Percentiles rank a stretch among this genome's conserved stretches.
phyloP scores from a whole-genome alignment of 2,797 vertebrate genomes.

The Limnodromus scolopaceus region DNA sequence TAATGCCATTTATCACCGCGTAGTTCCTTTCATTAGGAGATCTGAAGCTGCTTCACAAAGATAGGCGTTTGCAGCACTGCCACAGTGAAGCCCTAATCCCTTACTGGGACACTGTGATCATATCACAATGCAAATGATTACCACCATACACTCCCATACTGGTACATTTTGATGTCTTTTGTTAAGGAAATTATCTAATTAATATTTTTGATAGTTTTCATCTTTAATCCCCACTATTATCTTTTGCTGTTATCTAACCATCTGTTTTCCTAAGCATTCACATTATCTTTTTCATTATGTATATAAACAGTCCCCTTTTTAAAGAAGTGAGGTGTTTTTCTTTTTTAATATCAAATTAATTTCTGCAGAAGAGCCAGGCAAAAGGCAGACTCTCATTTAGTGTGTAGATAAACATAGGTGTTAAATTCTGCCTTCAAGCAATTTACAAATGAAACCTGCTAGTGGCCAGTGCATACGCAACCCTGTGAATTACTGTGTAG shows the following conservation, averaged over 20 bases:
- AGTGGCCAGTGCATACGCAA: not conserved
- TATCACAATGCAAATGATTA: constrained; percentile 40
- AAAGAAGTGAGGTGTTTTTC: not conserved
- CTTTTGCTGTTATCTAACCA: not conserved
- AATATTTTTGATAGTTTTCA: constrained; percentile 49
- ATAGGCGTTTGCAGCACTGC: not conserved
- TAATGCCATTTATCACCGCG: constrained; percentile 37
- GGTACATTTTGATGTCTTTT: constrained; percentile 27
- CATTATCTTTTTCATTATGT: not conserved
- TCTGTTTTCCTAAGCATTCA: not conserved
- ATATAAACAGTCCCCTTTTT: not conserved
- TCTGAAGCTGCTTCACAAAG: constrained; percentile 49
- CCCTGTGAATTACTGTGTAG: not conserved
- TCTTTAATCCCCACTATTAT: constrained; percentile 31
- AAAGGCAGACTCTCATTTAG: not conserved
- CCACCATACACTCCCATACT: not conserved
- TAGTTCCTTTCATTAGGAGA: constrained; percentile 48
- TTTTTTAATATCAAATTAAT: not conserved
- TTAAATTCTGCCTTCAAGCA: not conserved
- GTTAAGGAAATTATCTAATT: constrained; percentile 43
- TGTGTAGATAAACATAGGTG: not conserved
- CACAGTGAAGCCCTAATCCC: not conserved
- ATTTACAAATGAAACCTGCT: not conserved
- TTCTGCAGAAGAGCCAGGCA: not conserved
- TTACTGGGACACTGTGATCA: not conserved